phyloP scores from a whole-genome alignment of 2,888 invertebrate species.

The Calameuta idolon region DNA sequence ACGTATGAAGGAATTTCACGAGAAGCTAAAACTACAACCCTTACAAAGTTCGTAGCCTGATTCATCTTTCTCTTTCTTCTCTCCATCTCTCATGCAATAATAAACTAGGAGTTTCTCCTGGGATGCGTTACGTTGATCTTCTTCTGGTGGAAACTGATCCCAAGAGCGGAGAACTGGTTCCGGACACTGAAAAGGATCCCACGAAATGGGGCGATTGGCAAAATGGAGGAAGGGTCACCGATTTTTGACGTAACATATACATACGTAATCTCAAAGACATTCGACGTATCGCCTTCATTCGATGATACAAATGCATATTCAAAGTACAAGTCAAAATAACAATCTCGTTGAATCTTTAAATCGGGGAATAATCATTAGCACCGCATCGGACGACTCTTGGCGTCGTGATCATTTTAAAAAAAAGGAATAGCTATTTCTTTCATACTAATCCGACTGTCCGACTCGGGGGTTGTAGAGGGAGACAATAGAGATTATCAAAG shows the following conservation, averaged over 20 bases:
- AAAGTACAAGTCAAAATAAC: slow-evolving; percentile 40
- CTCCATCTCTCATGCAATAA: neutral
- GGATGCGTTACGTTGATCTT: slow-evolving; percentile 45
- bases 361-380: no score
- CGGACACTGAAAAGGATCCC: slow-evolving; percentile 52
- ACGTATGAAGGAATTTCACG: slow-evolving; percentile 54
- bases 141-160: slow-evolving; percentile 51
- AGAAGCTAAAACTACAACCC: slow-evolving; percentile 49
- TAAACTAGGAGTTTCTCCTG: slow-evolving; percentile 33
- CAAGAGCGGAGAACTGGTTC: slow-evolving; percentile 45
- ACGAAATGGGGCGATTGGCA: slow-evolving; percentile 63
- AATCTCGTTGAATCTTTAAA: slow-evolving; percentile 18
- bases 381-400: no score
- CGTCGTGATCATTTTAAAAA: no score
- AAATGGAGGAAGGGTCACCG: slow-evolving; percentile 53
- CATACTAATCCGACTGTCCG: no score
- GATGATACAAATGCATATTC: slow-evolving; percentile 34
- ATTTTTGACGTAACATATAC: slow-evolving; percentile 43
- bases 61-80: neutral
- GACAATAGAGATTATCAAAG: no score
- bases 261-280: slow-evolving; percentile 14
- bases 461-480: no score
- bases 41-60: slow-evolving; percentile 35
- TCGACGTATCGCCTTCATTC: slow-evolving; percentile 25
- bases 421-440: no score